Conservation (phyloP, 2,888 invertebrate genomes). For the Lacanobia oleracea region DNA sequence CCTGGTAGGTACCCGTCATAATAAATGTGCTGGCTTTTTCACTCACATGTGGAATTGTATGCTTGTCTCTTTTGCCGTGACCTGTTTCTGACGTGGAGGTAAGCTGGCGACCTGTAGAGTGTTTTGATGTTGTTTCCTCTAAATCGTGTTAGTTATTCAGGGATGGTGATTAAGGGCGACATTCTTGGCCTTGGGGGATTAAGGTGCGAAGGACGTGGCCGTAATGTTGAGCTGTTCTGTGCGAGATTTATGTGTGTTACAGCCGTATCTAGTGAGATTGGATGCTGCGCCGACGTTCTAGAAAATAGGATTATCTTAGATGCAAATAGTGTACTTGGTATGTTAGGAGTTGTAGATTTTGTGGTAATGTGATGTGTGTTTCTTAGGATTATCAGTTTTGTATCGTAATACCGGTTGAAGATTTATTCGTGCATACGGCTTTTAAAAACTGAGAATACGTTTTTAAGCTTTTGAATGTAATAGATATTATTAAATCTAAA, state of each 20-base stretch:
- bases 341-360: not conserved
- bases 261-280: constrained; percentile 12
- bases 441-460: too few species aligned
- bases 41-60: constrained; percentile 16
- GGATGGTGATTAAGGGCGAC: constrained; percentile 36
- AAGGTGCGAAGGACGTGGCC: constrained; percentile 18
- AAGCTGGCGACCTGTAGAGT: constrained; percentile 55
- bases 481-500: too few species aligned
- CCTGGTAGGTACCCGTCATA: constrained; percentile 61
- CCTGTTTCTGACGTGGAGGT: constrained; percentile 50
- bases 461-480: too few species aligned
- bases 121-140: constrained; percentile 53
- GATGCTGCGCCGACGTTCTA: not conserved
- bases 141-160: constrained; percentile 48
- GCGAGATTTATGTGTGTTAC: constrained; percentile 32
- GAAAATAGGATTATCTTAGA: constrained; percentile 3
- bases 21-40: constrained; percentile 48
- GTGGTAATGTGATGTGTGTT: too few species aligned
- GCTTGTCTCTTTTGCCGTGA: constrained; percentile 45
- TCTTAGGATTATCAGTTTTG: not conserved
- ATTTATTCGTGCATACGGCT: not conserved
- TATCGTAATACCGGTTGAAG: not conserved
- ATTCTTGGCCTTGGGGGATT: constrained; percentile 38
- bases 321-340: constrained; percentile 6
- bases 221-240: constrained; percentile 6